Evolutionary conservation across 2,113 vertebrate genomes (phyloP).

Genomic region (Neolamprologus variostigma): DNA sequence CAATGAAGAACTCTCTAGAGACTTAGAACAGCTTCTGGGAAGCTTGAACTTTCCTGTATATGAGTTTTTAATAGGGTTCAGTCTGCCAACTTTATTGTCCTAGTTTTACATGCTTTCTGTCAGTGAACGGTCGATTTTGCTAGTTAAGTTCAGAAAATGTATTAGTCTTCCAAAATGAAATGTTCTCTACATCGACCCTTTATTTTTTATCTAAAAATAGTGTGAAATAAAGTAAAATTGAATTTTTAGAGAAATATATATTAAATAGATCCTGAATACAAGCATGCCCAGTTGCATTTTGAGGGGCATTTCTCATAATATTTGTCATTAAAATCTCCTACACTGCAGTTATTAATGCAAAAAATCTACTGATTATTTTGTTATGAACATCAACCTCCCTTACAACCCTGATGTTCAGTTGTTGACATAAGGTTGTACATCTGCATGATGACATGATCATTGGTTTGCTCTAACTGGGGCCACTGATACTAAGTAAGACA

Average conservation of each 20-base stretch:
- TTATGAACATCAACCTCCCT: not conserved
- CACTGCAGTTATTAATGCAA: not conserved
- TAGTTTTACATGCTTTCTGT: not conserved
- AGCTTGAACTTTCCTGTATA: not conserved
- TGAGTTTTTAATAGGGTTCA: not conserved
- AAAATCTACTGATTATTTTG: not conserved
- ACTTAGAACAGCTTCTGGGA: not conserved
- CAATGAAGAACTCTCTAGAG: not conserved
- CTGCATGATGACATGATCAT: not conserved
- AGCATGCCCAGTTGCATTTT: not conserved
- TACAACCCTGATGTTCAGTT: not conserved
- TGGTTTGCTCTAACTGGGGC: constrained; percentile 1
- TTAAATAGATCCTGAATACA: not conserved
- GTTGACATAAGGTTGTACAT: not conserved
- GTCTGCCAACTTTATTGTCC: not conserved
- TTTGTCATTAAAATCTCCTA: not conserved
- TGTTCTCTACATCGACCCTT: not conserved
- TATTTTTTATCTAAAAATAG: not conserved
- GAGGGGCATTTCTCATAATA: not conserved
- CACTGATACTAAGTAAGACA: constrained; percentile 5
- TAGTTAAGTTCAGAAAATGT: not conserved
- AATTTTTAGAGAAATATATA: not conserved
- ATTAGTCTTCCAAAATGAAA: not conserved
- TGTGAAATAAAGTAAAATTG: not conserved
- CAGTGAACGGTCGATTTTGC: not conserved